Conservation (phyloP, 53 echinoderm and acorn worm species). For the Echinarachnius parma region DNA sequence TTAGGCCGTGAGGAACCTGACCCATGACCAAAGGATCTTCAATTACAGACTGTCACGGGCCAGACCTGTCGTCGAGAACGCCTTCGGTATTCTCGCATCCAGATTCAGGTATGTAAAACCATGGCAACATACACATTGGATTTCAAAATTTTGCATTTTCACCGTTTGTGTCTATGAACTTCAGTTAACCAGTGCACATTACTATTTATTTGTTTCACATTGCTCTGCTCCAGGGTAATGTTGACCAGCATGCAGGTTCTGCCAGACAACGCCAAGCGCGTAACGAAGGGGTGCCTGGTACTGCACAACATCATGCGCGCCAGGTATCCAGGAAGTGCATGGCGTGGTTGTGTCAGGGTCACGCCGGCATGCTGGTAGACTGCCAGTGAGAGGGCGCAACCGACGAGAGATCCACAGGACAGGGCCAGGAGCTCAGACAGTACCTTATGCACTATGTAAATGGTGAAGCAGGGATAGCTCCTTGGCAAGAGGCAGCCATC, state of each 20-base stretch:
- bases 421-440: conserved; percentile 11
- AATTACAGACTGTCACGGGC: background rate
- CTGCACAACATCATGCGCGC: background rate
- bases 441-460: conserved; percentile 9
- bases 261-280: background rate
- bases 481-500: too few relatives aligned
- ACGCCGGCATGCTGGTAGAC: conserved; percentile 11
- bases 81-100: background rate
- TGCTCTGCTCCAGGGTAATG: background rate
- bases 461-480: too few relatives aligned
- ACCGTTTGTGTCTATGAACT: background rate
- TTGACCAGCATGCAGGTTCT: background rate
- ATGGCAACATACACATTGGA: background rate
- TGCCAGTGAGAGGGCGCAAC: conserved; percentile 2
- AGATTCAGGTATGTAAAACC: background rate
- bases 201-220: background rate
- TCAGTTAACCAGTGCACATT: background rate
- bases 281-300: background rate
- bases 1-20: background rate
- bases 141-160: background rate
- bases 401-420: background rate
- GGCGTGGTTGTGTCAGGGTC: too few relatives aligned
- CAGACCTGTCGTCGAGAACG: background rate
- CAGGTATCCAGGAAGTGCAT: too few relatives aligned
- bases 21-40: background rate